Evolutionary conservation across 2,797 vertebrate genomes (phyloP).

Genomic region (Gadopsis marmoratus): DNA sequence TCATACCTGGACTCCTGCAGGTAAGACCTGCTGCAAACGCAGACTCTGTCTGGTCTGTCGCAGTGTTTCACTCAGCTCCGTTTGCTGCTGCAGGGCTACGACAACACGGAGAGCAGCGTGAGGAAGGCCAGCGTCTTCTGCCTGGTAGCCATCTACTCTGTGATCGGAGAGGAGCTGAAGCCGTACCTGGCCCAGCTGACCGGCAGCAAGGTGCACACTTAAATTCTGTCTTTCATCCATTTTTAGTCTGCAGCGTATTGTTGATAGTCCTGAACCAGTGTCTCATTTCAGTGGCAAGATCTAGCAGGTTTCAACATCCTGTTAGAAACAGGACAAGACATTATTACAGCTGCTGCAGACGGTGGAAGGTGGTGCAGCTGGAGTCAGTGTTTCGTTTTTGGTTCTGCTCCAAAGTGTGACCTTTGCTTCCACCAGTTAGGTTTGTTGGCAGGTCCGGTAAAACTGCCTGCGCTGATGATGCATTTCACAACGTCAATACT

Average conservation of each 20-base stretch:
- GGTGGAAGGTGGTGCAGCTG: no score
- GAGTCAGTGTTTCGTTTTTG: no score
- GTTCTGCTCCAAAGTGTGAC: no score
- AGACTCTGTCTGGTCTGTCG: neutral
- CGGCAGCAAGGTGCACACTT: constrained; percentile 90
- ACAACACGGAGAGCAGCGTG: constrained; percentile 96
- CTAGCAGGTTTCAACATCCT: no score
- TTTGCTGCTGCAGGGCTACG: constrained; percentile 87
- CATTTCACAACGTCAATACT: no score
- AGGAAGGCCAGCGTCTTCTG: constrained; percentile 97
- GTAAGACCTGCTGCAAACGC: constrained; percentile 66
- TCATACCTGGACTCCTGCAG: constrained; percentile 94
- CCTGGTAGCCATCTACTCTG: constrained; percentile 93
- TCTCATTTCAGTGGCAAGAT: no score
- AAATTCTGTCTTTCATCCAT: neutral
- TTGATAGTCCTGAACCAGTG: no score
- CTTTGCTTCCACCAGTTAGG: neutral
- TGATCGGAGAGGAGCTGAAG: constrained; percentile 95
- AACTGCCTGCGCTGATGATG: no score
- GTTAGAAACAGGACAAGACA: no score
- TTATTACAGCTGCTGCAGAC: no score
- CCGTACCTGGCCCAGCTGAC: constrained; percentile 95
- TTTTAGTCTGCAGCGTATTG: neutral
- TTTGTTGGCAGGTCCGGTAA: neutral
- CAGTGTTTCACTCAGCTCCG: neutral